Percentiles rank a stretch among this genome's conserved stretches.
Evolutionary conservation across 2,797 vertebrate species (phyloP).

Genomic region (Anguilla megastoma): DNA sequence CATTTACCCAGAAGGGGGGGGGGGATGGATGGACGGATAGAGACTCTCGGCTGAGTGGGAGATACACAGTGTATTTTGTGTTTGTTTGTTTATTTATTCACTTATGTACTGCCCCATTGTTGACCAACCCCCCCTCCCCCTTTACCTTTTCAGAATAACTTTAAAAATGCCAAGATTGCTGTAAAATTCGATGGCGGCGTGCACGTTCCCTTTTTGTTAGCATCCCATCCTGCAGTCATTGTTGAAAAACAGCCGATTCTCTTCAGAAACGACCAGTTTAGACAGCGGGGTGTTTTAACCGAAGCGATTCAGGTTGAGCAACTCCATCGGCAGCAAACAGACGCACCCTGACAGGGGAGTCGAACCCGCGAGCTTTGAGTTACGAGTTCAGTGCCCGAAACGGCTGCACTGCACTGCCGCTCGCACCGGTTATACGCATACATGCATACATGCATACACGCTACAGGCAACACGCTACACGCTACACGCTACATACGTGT

Average conservation of each 20-base stretch:
- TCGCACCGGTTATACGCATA: neutral
- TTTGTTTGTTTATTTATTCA: neutral
- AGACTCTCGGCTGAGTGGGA: slow-evolving; percentile 3
- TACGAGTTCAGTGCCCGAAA: neutral
- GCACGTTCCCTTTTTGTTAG: neutral
- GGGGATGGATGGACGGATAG: slow-evolving; percentile 30
- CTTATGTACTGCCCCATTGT: neutral
- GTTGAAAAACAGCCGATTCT: neutral
- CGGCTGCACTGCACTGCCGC: too few relatives aligned
- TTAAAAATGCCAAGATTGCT: neutral
- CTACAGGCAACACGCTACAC: too few relatives aligned
- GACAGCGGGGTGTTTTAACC: neutral
- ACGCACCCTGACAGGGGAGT: neutral
- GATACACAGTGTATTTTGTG: neutral
- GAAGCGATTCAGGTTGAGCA: neutral
- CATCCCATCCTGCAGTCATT: neutral
- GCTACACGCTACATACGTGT: too few relatives aligned
- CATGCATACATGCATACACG: too few relatives aligned
- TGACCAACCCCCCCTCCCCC: neutral
- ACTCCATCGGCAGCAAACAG: neutral
- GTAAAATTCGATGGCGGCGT: neutral
- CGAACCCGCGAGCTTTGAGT: neutral
- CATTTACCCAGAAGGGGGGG: slow-evolving; percentile 36
- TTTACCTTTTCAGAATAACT: neutral
- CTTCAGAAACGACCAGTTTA: neutral